Evolutionary conservation across 2,113 vertebrate species (phyloP), one percentile per base, ranked within the genome.

Genomic region (Lethenteron camtschaticum): DNA sequence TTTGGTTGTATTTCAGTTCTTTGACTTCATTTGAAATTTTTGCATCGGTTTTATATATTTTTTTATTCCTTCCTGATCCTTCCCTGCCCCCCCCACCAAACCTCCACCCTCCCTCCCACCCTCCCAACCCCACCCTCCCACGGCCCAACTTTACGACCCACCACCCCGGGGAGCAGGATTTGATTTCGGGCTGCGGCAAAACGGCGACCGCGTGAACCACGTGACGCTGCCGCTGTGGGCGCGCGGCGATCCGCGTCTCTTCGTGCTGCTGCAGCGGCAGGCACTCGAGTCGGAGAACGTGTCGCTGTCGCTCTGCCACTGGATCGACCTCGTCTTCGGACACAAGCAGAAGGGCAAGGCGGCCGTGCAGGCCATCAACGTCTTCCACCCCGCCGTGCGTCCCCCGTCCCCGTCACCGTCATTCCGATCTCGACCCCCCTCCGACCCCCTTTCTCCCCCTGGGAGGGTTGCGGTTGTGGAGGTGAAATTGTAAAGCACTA

Each of bases 331-430:
- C 74, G 92, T 97, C 73, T 97, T 97, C 11, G 94, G 94, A 16
- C 86, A 92, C 73, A 99, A 99, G 75, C 94, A 99, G 76, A 99
- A 99, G 78, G 92, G 92, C 76, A 95, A 87, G 77, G 86, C 94
- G 56, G 88, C 94, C 0, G 88, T 99, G 71, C 88, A 96, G 69
- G 94, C 94, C 78, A 96, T 97, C 80, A 99, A 99, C 70, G 92
- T 99, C 71, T 99, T 99, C 76, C 94, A 99, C 76, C 94, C 94
- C 55, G 94, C 94, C 69, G 94, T 99, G 79, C 84, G 87, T 81
- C 73, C 69, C 68, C 58, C 70, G 20, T 9, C 55, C 24, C 24
- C 55, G 63, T 58, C 63, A 10, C 57, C 57, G 18, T 55, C 55
- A 68, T 41, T 41, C 41, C 6, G 41, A 41, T 41, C 41, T 41